phyloP scores from a whole-genome alignment of 2,113 vertebrate species.

The Lagopus muta region DNA sequence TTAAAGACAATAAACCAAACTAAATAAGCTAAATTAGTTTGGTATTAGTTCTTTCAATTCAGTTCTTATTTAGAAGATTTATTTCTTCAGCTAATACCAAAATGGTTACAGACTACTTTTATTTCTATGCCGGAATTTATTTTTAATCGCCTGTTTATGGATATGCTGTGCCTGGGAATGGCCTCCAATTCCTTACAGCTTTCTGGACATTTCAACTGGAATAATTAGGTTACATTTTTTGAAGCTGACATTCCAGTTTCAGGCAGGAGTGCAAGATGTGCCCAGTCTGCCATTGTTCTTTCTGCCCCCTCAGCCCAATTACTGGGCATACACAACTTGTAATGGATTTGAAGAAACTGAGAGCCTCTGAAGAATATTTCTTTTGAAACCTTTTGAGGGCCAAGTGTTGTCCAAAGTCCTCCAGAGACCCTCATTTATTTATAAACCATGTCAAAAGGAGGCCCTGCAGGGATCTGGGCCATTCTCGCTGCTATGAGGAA shows the following conservation, averaged over 20 bases:
- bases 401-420: background rate
- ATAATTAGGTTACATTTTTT: background rate
- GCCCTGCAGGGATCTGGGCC: background rate
- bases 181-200: background rate
- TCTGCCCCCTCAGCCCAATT: background rate
- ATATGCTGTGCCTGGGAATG: background rate
- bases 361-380: background rate
- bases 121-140: background rate
- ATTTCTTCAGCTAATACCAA: background rate
- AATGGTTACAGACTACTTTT: background rate
- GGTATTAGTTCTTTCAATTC: background rate
- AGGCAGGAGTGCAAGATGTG: background rate
- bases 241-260: background rate
- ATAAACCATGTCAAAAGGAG: background rate
- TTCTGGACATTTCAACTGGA: background rate
- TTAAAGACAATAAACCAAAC: background rate
- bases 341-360: background rate
- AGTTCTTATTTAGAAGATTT: background rate
- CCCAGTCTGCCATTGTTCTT: background rate
- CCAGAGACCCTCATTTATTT: background rate
- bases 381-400: background rate
- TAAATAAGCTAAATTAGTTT: background rate
- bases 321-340: background rate
- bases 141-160: background rate
- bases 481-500: rapidly evolving